phyloP scores from a whole-genome alignment of 2,888 invertebrate genomes.

The Synanthedon formicaeformis region DNA sequence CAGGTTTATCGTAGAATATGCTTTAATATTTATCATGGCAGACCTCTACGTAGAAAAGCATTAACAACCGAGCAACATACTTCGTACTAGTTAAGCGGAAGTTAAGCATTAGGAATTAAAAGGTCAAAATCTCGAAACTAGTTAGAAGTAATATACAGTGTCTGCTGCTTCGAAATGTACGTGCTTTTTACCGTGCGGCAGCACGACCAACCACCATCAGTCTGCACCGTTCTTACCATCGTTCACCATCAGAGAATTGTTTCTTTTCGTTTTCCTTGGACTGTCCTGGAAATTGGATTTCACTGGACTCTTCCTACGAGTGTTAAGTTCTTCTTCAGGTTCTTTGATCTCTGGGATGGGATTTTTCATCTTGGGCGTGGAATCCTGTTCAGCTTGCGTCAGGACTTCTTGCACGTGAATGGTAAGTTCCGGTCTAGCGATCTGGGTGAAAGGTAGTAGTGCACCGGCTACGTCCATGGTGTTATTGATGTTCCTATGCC shows the following conservation, averaged over 20 bases:
- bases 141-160: conserved; percentile 54
- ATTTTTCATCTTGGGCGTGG: conserved; percentile 5
- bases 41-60: conserved; percentile 4
- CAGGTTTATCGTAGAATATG: too few relatives aligned
- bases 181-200: conserved; percentile 55
- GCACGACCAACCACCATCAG: conserved; percentile 60
- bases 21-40: neutral
- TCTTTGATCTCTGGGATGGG: conserved; percentile 20
- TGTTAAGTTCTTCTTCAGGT: conserved; percentile 18
- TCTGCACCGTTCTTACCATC: conserved; percentile 25
- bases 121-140: neutral
- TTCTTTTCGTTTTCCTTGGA: neutral
- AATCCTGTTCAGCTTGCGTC: conserved; percentile 39
- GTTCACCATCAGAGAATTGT: conserved; percentile 11
- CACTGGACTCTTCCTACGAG: neutral
- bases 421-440: conserved; percentile 56
- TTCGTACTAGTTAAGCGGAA: neutral
- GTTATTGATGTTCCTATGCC: conserved; percentile 68
- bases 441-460: conserved; percentile 56
- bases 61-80: conserved; percentile 6
- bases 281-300: conserved; percentile 14
- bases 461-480: conserved; percentile 67
- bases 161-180: conserved; percentile 60
- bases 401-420: conserved; percentile 59
- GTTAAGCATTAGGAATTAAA: neutral